Evolutionary conservation across 37 sponge, comb jelly and placozoan species (phyloP), one percentile per base, ranked within the genome.

Genomic region (Sycon ciliatum): DNA sequence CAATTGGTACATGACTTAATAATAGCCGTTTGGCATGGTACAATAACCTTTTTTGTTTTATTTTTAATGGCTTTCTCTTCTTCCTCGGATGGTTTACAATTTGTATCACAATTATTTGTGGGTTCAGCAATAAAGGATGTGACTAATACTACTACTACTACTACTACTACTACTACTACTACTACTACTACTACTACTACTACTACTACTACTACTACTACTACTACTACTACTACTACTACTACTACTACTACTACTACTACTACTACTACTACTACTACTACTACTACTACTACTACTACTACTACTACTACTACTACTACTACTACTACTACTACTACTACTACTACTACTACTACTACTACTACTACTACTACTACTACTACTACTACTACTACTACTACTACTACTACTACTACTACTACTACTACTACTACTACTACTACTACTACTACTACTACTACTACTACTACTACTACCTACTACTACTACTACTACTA

Each of bases 141-240:
- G n/a, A n/a, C n/a, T n/a, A n/a, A n/a, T n/a, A n/a, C n/a, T n/a
- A n/a, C n/a, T n/a, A n/a, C n/a, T 46, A 46, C 52, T 46, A 46
- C 52, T 46, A 46, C 52, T 46, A 46, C 52, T 46, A 46, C 52
- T 46, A 46, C 52, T 46, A 46, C 52, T 46, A 46, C 52, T 46
- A 46, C 52, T 46, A 46, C 52, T 46, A 46, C 52, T 46, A 46
- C 52, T 46, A 46, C 52, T 46, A 46, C 52, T 46, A 46, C 52
- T 46, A 46, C 52, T 46, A 46, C 52, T 46, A 46, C 52, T 46
- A 18, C 52, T 16, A 18, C 52, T 16, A 46, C 52, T 46, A 46
- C 52, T 46, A 46, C 52, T 46, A 46, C 52, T 16, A 46, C 52
- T 46, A 46, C 52, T 46, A 46, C 52, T 16, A 46, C 52, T 46